Base-by-base conservation (phyloP, 2,888 invertebrate species). In the Drosophila kambysellisi region DNA sequence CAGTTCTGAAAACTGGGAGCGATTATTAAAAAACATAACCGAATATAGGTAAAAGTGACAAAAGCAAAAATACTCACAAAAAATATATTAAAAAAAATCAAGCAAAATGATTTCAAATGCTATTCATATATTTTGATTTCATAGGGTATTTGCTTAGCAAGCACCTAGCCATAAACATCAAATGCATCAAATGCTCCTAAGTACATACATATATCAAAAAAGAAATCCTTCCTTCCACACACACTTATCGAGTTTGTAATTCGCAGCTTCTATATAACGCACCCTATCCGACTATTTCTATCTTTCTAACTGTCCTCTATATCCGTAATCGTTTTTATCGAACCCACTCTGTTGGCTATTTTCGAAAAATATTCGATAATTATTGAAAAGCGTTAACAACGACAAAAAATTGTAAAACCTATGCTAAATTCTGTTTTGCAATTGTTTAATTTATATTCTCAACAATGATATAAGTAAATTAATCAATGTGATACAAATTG, bases 1-100 rank as follows among this genome's bases (percentile, higher is more conserved):
- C 93, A 93, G 93, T 93, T 93, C 93, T 90, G 93, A 93, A 90
- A 93, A 93, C 93, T 93, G 93, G 93, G 93, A 93, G 93, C 93
- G 92, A 93, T 93, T 93, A 92, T 92, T 93, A 92, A 93, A 93
- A 92, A 93, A 92, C 93, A 93, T 93, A 91, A 92, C 92, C 91
- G 93, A 93, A 92, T 92, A 92, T 93, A 93, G 93, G 93, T 93
- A 93, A 93, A 91, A 76, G 74, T 72, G 81, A 59, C 52, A 50
- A 74, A 70, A 69, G 51, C 41, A 68, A 57, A 79, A 74, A 41
- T 67, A 68, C 68, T 67, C 58, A 68, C 58, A 67, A 29, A 29
- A 12, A 29, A 37, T 37, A 37, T 37, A 37, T 37, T 37, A 37
- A 53, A 57, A 53, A 68, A 74, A 87, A 79, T 61, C 70, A 71